phyloP scores from a whole-genome alignment of 2,888 invertebrate genomes.

The Muscina levida region DNA sequence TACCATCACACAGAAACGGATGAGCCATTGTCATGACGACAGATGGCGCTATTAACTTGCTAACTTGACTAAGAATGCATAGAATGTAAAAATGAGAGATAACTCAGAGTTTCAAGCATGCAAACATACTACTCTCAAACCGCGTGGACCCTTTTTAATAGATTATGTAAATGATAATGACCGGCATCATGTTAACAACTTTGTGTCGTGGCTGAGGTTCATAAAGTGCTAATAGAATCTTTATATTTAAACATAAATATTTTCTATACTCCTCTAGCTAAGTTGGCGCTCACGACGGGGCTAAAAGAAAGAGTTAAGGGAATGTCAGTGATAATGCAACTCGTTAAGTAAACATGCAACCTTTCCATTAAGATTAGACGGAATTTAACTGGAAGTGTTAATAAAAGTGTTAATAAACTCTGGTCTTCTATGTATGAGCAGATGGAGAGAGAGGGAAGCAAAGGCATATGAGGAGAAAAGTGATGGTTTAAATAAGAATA shows the following conservation, averaged over 20 bases:
- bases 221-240: slow-evolving; percentile 19
- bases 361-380: background rate
- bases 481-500: too few species aligned
- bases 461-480: too few species aligned
- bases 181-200: background rate
- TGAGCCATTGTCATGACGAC: background rate
- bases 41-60: slow-evolving; percentile 29
- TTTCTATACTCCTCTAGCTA: too few species aligned
- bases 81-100: too few species aligned
- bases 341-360: background rate
- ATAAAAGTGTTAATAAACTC: slow-evolving; percentile 9
- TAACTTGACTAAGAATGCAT: too few species aligned
- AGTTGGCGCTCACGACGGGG: too few species aligned
- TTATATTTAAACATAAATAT: background rate
- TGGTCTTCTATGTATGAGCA: background rate
- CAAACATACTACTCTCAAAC: too few species aligned
- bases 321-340: background rate
- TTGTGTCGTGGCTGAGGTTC: background rate
- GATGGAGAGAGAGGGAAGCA: too few species aligned
- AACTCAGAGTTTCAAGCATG: too few species aligned
- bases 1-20: background rate
- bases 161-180: slow-evolving; percentile 56
- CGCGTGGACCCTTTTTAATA: slow-evolving; percentile 40
- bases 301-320: too few species aligned
- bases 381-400: background rate